Base-by-base conservation (phyloP, 2,113 vertebrate genomes). In the Tychaedon coryphoeus region DNA sequence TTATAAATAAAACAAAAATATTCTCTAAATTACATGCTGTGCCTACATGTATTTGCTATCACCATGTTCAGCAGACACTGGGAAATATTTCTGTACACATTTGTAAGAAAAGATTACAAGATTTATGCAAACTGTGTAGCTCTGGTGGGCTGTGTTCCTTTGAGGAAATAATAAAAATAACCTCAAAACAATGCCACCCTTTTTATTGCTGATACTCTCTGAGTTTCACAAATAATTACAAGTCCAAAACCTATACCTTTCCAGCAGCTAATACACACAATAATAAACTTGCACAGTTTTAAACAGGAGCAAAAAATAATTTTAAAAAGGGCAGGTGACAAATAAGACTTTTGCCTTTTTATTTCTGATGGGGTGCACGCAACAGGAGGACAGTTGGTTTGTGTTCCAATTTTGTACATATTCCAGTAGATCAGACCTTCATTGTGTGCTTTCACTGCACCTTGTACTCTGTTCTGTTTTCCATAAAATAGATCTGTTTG, bases 1-100 rank as follows among this genome's bases (percentile, higher is more conserved):
- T 94, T 96, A 94, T 95, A 97, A 97, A 96, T 96, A 97, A 96
- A 97, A 97, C 93, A 97, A 94, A 96, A 97, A 95, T 95, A 97
- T 91, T 95, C 94, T 78, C 88, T 67, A 94, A 96, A 97, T 97
- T 94, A 88, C 90, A 84, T 65, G 86, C 95, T 93, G 79, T 96
- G 90, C 45, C 88, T 95, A 72, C 86, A n/a, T 94, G 83, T 96
- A 95, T 97, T 97, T 96, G 93, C 96, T 96, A 93, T 95, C 95
- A 93, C 95, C 53, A 53, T 78, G 60, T 95, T 96, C 95, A 77
- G 60, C 65, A 93, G 95, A 95, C 83, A 80, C 57, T 78, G 72
- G 64, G 57, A 96, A 94, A 91, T 93, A 88, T 90, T 88, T 90
- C 69, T 61, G 36, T 92, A 71, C 4, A 14, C 90, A 96, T 95